Evolutionary conservation across 1,140 invertebrate species (phyloP), one percentile per base, ranked within the genome.

Genomic region (Drosophila gunungcola): DNA sequence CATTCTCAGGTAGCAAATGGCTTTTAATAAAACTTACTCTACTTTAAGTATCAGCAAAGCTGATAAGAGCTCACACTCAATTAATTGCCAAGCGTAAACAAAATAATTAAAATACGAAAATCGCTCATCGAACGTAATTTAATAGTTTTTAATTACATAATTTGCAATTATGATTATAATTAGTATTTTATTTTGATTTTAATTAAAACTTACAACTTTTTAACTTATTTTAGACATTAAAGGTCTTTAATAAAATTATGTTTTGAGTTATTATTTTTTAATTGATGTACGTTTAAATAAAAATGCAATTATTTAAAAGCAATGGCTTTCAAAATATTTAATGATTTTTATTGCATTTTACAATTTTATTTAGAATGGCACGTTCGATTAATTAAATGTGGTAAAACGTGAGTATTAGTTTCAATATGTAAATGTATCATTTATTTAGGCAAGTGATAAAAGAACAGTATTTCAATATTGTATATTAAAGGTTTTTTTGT

Each of bases 21-120:
- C 29, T 13, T 1, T n/a, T 27, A 27, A 27, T 49, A 21, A 9
- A 32, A 12, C 42, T 29, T 25, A 39, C 42, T 64, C 25, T 51
- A 43, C 38, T 65, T 10, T 12, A 29, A 70, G 29, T 29, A 27
- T 72, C 54, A 34, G 21, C 1, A 21, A 7, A 7, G 32, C 32
- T 73, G 69, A 72, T 73, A 73, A 73, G 69, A 65, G 54, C 53
- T 48, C 27, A 29, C 43, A 56, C 36, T 67, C 64, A 56, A 48
- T 36, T 70, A 39, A 68, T 56, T 39, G 65, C 27, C 9, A 25
- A 32, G 11, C 58, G 69, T 72, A 73, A 73, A 72, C 67, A 73
- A 72, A 73, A 73, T 73, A 51, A 73, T 73, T 60, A 72, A 72
- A 73, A 70, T 73, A 60, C 68, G 54, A 61, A 51, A 45, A 27